Evolutionary conservation across 2,797 vertebrate species (phyloP), one percentile per base, ranked within the genome.

Genomic region (Lindbergichthys nudifrons): DNA sequence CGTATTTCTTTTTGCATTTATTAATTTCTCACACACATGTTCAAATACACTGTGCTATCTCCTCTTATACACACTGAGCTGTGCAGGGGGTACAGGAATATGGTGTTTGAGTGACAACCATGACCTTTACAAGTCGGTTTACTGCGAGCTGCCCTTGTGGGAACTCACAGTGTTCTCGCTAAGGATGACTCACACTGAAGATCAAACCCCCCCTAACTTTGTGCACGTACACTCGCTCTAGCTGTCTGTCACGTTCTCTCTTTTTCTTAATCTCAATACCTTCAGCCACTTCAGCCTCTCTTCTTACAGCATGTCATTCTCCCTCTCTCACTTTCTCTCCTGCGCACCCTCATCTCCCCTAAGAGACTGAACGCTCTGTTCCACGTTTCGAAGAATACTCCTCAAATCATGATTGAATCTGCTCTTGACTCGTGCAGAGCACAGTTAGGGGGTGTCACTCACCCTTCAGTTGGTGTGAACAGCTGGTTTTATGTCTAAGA

Each of bases 171-270:
- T 60, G 59, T 75, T 82, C 76, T 69, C 77, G 54, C 66, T 18
- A 23, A 67, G 43, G 79, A 87, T 92, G 91, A 91, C 74, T 90
- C 86, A 91, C 48, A 42, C 50, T 52, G 36, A 74, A 76, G 64
- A 81, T 82, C 43, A 84, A 52, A 70, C 36, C 67, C 66, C 9
- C 19, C 21, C 32, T 1, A 43, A 42, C 75, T 72, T 41, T 41
- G 18, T 68, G 39, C 70, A 68, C 64, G 60, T 73, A 65, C 61
- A 54, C 68, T 21, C 18, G 4, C 18, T 59, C 53, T 50, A 21
- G 26, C 26, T 30, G 1, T 62, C 48, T 32, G 32, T 32, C 32
- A 26, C 2, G 12, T 2, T 39, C 3, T 56, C 21, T 41, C 32
- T 42, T 54, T 67, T 45, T 65, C 60, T 68, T 64, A n/a, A 36